These are phyloP conservation scores for Chauna torquata DNA, from an alignment of 2,113 vertebrate genomes.

Conservation along the genomic window DNA sequence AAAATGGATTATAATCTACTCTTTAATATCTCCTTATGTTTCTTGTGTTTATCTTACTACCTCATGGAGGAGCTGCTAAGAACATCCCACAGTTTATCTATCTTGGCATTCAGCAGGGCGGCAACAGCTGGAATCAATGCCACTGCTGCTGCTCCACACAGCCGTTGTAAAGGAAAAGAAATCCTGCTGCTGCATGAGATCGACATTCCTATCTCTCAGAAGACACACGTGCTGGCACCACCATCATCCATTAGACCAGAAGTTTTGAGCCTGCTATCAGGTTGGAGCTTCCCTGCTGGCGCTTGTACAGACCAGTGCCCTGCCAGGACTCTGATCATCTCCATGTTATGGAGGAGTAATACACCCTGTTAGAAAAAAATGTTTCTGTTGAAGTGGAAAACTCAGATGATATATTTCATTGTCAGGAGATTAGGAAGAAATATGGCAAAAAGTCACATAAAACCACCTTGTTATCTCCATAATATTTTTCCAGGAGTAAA, in stretches of 20 bases:
- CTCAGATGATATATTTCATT: conserved; percentile 15
- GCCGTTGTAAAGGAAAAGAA: neutral
- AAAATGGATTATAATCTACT: conserved; percentile 66
- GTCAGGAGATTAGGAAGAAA: conserved; percentile 29
- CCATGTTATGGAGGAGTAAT: conserved; percentile 3
- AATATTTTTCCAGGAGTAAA: neutral
- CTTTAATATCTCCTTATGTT: conserved; percentile 55
- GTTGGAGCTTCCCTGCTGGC: neutral
- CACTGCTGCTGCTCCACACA: conserved; percentile 10
- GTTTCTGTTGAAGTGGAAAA: conserved; percentile 29
- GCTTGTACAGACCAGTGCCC: neutral
- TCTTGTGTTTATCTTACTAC: conserved; percentile 51
- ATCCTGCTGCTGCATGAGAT: neutral
- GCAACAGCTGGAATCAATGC: conserved; percentile 53
- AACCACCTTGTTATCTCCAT: neutral
- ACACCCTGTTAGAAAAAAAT: conserved; percentile 4
- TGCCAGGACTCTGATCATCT: conserved; percentile 39
- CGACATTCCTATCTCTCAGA: neutral
- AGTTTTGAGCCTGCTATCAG: conserved; percentile 17
- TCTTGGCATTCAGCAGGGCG: conserved; percentile 11
- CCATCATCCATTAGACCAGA: conserved; percentile 15
- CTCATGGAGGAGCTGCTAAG: conserved; percentile 25
- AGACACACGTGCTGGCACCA: conserved; percentile 41
- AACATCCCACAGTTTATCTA: conserved; percentile 50
- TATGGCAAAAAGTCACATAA: conserved; percentile 2